phyloP scores from a whole-genome alignment of 2,888 invertebrate genomes.

The Frankliniella intonsa region DNA sequence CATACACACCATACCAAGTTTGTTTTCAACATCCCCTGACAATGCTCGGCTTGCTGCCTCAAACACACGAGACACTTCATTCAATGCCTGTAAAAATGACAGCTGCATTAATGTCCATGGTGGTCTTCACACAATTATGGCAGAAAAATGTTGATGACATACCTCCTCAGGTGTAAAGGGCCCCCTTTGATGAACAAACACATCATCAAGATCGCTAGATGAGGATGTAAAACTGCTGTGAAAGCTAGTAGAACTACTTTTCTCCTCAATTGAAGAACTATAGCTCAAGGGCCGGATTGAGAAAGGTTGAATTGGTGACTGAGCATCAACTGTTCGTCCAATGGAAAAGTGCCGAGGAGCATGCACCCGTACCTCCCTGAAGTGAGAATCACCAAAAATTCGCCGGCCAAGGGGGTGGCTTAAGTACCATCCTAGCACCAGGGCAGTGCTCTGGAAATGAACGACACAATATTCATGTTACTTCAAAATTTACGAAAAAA shows the following conservation, averaged over 20 bases:
- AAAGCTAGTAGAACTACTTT: not conserved
- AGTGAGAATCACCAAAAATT: not conserved
- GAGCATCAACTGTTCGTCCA: not conserved
- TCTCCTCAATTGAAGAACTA: not conserved
- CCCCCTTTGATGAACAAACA: not conserved
- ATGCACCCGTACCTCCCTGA: not conserved
- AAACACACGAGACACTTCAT: slow-evolving; percentile 40
- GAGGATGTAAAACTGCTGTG: not conserved
- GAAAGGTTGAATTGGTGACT: not conserved
- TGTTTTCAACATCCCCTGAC: slow-evolving; percentile 57
- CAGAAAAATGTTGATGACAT: not conserved
- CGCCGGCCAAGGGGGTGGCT: slow-evolving; percentile 53
- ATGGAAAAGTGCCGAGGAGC: slow-evolving; percentile 11
- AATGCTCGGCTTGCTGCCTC: slow-evolving; percentile 50
- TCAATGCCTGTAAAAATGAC: slow-evolving; percentile 38
- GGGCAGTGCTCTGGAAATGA: slow-evolving; percentile 54
- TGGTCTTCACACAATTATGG: slow-evolving; percentile 25
- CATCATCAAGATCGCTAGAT: not conserved
- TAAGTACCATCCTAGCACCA: slow-evolving; percentile 60
- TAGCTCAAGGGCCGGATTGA: not conserved
- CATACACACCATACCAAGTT: slow-evolving; percentile 56
- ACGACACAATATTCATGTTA: not conserved
- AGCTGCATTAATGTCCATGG: not conserved
- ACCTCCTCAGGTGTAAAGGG: slow-evolving; percentile 19
- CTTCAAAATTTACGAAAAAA: not conserved